Conservation (phyloP, 2,113 vertebrate species). For the Serranochromis macrocephalus region DNA sequence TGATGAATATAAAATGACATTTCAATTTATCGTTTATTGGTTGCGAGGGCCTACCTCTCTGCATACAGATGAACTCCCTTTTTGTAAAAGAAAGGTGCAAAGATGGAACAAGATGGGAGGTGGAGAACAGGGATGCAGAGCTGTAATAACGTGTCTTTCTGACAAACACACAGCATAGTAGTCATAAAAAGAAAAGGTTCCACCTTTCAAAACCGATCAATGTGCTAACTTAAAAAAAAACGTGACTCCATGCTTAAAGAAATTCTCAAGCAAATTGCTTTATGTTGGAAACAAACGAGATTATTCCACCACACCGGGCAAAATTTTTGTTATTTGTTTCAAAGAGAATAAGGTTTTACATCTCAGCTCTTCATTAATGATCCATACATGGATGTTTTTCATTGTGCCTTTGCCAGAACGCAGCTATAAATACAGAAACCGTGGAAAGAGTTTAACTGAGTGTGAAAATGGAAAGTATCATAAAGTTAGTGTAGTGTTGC, state of each 20-base stretch:
- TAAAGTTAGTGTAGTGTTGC: constrained; percentile 31
- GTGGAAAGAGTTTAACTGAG: constrained; percentile 25
- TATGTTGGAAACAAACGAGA: constrained; percentile 6
- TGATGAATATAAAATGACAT: constrained; percentile 33
- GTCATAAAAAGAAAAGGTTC: not conserved
- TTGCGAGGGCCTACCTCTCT: not conserved
- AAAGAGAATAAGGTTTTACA: not conserved
- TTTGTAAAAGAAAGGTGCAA: not conserved
- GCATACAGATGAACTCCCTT: not conserved
- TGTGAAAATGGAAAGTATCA: constrained; percentile 43
- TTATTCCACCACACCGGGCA: not conserved
- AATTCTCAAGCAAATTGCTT: not conserved
- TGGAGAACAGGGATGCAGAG: not conserved
- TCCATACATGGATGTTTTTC: not conserved
- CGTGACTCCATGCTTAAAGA: not conserved
- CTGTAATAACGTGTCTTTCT: not conserved
- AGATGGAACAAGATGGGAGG: not conserved
- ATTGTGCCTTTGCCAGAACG: not conserved
- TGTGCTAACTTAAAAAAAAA: not conserved
- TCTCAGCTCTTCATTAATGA: constrained; percentile 23
- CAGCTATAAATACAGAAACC: constrained; percentile 12
- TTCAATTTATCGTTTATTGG: constrained; percentile 15
- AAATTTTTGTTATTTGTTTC: not conserved
- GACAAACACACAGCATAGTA: not conserved
- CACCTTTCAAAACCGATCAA: not conserved